Evolutionary conservation across 2,113 vertebrate species (phyloP), one percentile per base, ranked within the genome.

Genomic region (Heptranchias perlo): DNA sequence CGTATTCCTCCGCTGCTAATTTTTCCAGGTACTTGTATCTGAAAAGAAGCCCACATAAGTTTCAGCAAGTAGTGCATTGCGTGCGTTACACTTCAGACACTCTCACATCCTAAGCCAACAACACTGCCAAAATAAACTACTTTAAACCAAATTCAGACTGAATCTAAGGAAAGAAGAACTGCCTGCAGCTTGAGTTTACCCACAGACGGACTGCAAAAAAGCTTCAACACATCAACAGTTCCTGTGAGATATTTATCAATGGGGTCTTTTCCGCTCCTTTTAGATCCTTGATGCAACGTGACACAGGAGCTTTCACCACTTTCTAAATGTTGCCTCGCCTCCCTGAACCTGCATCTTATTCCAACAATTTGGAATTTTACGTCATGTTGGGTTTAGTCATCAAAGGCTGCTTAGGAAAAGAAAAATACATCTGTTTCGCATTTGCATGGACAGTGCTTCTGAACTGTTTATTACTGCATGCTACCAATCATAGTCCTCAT

Each of bases 21-120:
- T 98, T 98, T 97, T 99, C 99, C 97, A 98, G 98, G 96, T 98
- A 98, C 97, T 98, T 99, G 98, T 99, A 99, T 98, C 99, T 99
- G 98, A 97, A 98, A 95, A 95, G 94, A 52, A 97, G 97, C 98
- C 98, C 98, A 98, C 98, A 97, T 98, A 97, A 96, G 97, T 97
- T 98, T 98, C 97, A 97, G 97, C 94, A 31, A 28, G 94, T 16
- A 47, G 65, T 23, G 47, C 25, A 35, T 69, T 6, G 65, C 94
- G 39, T 69, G 94, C 94, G 52, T 95, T 52, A 49, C 65, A 67
- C 64, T 95, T 64, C 64, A 69, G 64, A 52, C 64, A 35, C 44
- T 69, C 89, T 62, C 18, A 8, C 58, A 93, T 62, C 89, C 39
- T 4, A 39, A 93, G 89, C 89, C 58, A 93, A n/a, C 61, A 64